A percentile compares a stretch with the other conserved stretches of the same genome.
phyloP scores from a whole-genome alignment of 2,113 vertebrate genomes.

The Condylura cristata region DNA sequence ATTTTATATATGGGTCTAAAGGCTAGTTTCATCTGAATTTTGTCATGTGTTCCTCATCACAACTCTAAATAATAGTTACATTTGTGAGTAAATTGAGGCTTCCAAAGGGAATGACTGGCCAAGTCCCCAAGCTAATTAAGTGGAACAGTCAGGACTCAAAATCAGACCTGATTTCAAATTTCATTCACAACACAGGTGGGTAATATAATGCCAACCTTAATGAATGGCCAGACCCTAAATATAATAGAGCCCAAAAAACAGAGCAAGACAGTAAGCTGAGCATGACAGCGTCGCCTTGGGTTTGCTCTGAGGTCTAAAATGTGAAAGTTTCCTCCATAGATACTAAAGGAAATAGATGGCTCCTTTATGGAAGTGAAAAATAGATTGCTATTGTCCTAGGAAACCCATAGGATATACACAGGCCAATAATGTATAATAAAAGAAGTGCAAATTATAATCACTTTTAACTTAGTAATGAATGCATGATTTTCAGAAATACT shows the following conservation, averaged over 20 bases:
- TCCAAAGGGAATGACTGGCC: not conserved
- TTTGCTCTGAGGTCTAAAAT: not conserved
- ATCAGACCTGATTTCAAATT: not conserved
- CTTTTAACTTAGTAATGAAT: not conserved
- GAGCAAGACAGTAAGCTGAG: not conserved
- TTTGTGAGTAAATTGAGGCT: not conserved
- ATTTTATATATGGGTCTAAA: not conserved
- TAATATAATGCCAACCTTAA: not conserved
- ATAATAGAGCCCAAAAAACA: not conserved
- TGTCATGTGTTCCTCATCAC: not conserved
- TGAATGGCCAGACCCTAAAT: not conserved
- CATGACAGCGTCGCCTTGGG: rapidly evolving
- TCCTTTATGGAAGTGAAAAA: not conserved
- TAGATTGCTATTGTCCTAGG: not conserved
- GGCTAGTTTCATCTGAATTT: not conserved
- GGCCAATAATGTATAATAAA: not conserved
- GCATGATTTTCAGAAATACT: not conserved
- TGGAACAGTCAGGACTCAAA: not conserved
- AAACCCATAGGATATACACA: not conserved
- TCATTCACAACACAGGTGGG: not conserved
- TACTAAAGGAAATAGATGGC: not conserved
- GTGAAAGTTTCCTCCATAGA: not conserved
- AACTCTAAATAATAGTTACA: not conserved
- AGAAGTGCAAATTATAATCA: not conserved
- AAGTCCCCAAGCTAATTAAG: not conserved